Percentiles rank a stretch among this genome's conserved stretches.
These are phyloP conservation scores for Australoheros scitulus DNA, from an alignment of 2,113 vertebrate genomes.

Conservation along the genomic window DNA sequence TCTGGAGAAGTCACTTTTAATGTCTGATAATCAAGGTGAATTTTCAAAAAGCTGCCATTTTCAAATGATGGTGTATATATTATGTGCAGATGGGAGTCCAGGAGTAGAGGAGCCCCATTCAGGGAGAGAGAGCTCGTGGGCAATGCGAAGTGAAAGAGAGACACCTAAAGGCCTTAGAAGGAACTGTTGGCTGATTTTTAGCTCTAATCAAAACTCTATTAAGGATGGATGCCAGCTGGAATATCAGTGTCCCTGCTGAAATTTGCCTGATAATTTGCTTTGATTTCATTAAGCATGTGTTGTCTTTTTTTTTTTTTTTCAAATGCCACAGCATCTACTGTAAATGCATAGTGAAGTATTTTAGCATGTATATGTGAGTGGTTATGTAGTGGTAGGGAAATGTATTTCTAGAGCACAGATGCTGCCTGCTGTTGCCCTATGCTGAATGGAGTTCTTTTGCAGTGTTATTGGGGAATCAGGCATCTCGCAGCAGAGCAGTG, in stretches of 20 bases:
- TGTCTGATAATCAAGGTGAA: slow-evolving; percentile 96
- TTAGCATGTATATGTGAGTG: slow-evolving; percentile 32
- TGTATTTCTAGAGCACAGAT: slow-evolving; percentile 39
- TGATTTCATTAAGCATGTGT: background rate
- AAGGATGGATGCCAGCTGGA: slow-evolving; percentile 36
- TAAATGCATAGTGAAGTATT: background rate
- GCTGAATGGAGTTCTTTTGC: slow-evolving; percentile 59
- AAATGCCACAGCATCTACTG: background rate
- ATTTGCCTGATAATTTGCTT: slow-evolving; percentile 41
- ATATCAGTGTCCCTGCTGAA: slow-evolving; percentile 37
- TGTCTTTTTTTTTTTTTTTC: background rate
- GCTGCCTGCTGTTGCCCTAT: slow-evolving; percentile 41
- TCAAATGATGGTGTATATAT: slow-evolving; percentile 91
- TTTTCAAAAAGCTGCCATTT: slow-evolving; percentile 96
- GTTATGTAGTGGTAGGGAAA: slow-evolving; percentile 9
- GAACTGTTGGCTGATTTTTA: slow-evolving; percentile 66
- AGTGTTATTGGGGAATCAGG: slow-evolving; percentile 62
- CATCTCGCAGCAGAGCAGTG: slow-evolving; percentile 64
- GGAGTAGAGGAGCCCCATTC: slow-evolving; percentile 68
- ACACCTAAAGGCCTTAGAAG: slow-evolving; percentile 81
- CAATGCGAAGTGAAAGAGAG: slow-evolving; percentile 88
- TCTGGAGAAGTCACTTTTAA: slow-evolving; percentile 91
- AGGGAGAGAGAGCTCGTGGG: slow-evolving; percentile 59
- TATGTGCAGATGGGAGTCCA: slow-evolving; percentile 81
- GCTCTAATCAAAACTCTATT: slow-evolving; percentile 15